phyloP scores from a whole-genome alignment of 2,113 vertebrate species.

The Etia nguti region DNA sequence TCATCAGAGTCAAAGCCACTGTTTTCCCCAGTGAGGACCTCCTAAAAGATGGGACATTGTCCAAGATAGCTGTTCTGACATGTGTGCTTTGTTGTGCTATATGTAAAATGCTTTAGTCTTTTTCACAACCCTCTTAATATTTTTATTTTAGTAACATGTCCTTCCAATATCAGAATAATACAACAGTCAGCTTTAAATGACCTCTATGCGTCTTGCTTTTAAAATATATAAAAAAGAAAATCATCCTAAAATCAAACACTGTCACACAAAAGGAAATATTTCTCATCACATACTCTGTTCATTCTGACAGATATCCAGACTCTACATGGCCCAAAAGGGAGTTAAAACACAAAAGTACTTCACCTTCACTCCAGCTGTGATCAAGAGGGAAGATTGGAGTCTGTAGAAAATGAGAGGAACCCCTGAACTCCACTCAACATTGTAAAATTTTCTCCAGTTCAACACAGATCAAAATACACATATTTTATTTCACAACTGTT shows the following conservation, averaged over 20 bases:
- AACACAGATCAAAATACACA: not conserved
- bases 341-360: slow-evolving; percentile 2
- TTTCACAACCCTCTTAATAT: not conserved
- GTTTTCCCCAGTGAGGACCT: not conserved
- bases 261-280: not conserved
- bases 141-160: not conserved
- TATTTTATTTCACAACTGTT: not conserved
- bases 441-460: not conserved
- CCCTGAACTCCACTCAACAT: not conserved
- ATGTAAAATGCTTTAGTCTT: not conserved
- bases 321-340: not conserved
- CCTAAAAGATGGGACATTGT: not conserved
- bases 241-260: not conserved
- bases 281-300: not conserved
- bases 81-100: not conserved
- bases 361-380: not conserved
- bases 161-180: not conserved
- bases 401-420: not conserved
- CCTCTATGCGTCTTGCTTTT: not conserved
- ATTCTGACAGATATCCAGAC: not conserved
- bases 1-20: not conserved
- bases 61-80: not conserved
- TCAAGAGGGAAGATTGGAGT: not conserved
- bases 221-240: not conserved
- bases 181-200: not conserved